Evolutionary conservation across 2,113 vertebrate species (phyloP), one percentile per base, ranked within the genome.

Genomic region (Semnopithecus entellus): DNA sequence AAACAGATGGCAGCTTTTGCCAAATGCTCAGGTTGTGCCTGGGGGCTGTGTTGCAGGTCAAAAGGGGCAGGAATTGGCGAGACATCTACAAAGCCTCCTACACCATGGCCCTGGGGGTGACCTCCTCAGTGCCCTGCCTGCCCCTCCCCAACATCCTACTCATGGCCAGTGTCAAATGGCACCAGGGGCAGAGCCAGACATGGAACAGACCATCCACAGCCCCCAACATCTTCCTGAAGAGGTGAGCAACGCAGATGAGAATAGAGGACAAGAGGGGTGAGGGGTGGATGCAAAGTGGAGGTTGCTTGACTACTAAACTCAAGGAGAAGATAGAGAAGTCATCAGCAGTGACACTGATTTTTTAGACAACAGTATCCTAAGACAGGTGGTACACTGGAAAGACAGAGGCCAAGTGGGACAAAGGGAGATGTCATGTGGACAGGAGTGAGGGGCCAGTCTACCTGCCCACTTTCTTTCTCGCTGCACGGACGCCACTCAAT

Each of bases 81-180:
- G 75, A 97, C 88, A 97, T 98, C 97, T 88, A 92, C 92, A 98
- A 98, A 87, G 55, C 95, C 40, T 96, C 96, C 92, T 97, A 96
- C n/a, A 97, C 97, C 12, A 90, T 95, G 92, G 98, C 98, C 72
- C 95, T 98, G 11, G 98, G 98, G 25, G 97, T 98, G 84, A 98
- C 98, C 84, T 98, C 98, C 85, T 98, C 98, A 0, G 98, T 98
- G 64, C 98, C 98, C 73, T 98, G 98, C 94, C 95, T 98, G 82
- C 98, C 98, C n/a, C 98, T 98, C 72, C 98, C 98, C 73, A 98
- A 98, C 79, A 93, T 98, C 76, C 97, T 98, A 78, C 98, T 98
- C 91, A 98, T 98, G 98, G 98, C 98, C 45, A 95, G 90, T 0
- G 97, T 97, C 82, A 98, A 57, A 40, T 97, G 97, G 97, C 96